Conservation (phyloP, 1,140 invertebrate genomes). For the Drosophila nikananu region DNA sequence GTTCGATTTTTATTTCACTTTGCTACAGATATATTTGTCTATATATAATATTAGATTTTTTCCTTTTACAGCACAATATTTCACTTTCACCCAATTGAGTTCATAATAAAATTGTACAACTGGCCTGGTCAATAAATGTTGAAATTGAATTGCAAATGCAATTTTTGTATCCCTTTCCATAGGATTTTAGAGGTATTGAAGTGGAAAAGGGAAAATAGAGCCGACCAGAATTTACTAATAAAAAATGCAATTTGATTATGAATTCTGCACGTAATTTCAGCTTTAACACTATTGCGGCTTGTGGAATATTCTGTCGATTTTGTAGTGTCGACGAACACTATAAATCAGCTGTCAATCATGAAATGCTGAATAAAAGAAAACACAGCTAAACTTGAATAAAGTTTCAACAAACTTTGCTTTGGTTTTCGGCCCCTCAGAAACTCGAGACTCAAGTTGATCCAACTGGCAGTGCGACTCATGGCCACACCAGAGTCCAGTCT, state of each 20-base stretch:
- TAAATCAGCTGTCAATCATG: constrained; percentile 51
- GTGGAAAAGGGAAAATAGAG: background rate
- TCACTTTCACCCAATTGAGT: constrained; percentile 22
- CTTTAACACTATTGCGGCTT: background rate
- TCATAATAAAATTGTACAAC: constrained; percentile 24
- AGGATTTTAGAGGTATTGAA: constrained; percentile 16
- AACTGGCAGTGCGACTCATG: constrained; percentile 31
- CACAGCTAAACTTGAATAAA: constrained; percentile 33
- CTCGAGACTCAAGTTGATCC: constrained; percentile 32
- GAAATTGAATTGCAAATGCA: constrained; percentile 35
- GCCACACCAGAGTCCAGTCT: background rate
- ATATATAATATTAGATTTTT: background rate
- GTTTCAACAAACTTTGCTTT: constrained; percentile 32
- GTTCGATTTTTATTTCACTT: background rate
- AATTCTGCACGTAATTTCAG: background rate
- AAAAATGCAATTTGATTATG: background rate
- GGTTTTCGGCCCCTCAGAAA: constrained; percentile 9
- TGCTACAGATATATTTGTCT: background rate
- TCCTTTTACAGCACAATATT: background rate
- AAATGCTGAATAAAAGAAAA: constrained; percentile 41
- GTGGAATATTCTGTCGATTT: background rate
- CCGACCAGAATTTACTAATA: background rate
- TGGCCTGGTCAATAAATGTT: constrained; percentile 12
- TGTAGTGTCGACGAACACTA: constrained; percentile 27
- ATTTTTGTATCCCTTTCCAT: constrained; percentile 9